Base-by-base conservation (phyloP, 2,888 invertebrate genomes). In the Bimastos eiseni region DNA sequence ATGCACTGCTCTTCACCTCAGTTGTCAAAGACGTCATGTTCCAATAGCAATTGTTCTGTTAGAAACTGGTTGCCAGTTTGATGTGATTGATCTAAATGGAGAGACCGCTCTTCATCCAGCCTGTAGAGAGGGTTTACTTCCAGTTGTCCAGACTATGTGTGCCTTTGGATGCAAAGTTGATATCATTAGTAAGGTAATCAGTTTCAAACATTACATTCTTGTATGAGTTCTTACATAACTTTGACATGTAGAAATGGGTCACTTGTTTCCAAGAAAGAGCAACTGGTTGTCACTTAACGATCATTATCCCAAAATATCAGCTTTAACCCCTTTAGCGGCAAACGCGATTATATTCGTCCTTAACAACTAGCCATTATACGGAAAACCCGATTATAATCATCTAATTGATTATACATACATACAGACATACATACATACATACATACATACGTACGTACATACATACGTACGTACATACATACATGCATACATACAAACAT, bases 21-120 rank as follows among this genome's bases (percentile, higher is more conserved):
- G 97, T 19, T 95, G 97, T 91, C 95, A 96, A 83, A 95, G 96
- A 92, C 95, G 96, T 91, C 96, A 96, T 93, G 94, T 95, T 84
- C 94, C 96, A 90, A 96, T 96, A 91, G 96, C 96, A 3, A 94
- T 96, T 92, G 94, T 96, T 90, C 94, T 97, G 90, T 95, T 97
- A 88, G 96, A 96, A 93, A 96, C 96, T 88, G 96, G 96, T 88
- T 96, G 96, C 92, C 96, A 96, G 93, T 95, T 97, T 92, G 97
- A 97, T 94, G 95, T 96, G 88, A 95, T 96, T 21, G 97, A 97
- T 93, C 95, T 89, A 83, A 96, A 95, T 93, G 96, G 90, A 86
- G 96, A 97, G 93, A 96, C 96, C 90, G 95, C 96, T 37, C 94
- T 97, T 89, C 97, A 97, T 93, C 95, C 96, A 92, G 96, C 96